Evolutionary conservation across 2,797 vertebrate species (phyloP).

Genomic region (Gymnothorax reevesii): DNA sequence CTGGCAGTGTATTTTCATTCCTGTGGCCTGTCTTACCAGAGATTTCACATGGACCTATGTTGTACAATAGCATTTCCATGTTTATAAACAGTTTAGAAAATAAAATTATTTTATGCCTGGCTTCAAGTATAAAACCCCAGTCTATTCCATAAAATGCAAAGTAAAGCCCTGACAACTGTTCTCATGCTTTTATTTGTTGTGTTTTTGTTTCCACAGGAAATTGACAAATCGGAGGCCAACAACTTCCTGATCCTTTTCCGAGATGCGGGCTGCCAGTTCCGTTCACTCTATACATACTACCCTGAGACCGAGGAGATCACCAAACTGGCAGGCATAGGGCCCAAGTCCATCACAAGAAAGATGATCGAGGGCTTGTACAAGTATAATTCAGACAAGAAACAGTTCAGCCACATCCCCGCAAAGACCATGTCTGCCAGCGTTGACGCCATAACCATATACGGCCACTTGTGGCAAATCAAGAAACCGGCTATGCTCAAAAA

Average conservation of each 20-base stretch:
- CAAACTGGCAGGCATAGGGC: constrained; percentile 91
- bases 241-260: constrained; percentile 96
- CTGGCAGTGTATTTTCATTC: neutral
- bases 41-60: neutral
- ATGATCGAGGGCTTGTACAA: constrained; percentile 97
- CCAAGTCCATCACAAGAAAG: constrained; percentile 86
- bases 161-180: neutral
- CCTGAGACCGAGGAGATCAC: constrained; percentile 91
- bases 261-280: constrained; percentile 94
- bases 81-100: neutral
- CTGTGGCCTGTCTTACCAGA: neutral
- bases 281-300: constrained; percentile 90
- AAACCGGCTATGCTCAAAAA: constrained; percentile 92
- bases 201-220: constrained; percentile 77
- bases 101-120: neutral
- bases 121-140: neutral
- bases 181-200: neutral
- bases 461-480: constrained; percentile 96
- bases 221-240: constrained; percentile 95
- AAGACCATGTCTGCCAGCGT: constrained; percentile 97
- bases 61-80: neutral
- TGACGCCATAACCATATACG: constrained; percentile 93
- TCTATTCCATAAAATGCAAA: neutral
- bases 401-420: constrained; percentile 96
- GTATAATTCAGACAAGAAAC: constrained; percentile 97